Evolutionary conservation across 2,888 invertebrate genomes (phyloP), one percentile per base, ranked within the genome.

Genomic region (Hypercompe scribonia): DNA sequence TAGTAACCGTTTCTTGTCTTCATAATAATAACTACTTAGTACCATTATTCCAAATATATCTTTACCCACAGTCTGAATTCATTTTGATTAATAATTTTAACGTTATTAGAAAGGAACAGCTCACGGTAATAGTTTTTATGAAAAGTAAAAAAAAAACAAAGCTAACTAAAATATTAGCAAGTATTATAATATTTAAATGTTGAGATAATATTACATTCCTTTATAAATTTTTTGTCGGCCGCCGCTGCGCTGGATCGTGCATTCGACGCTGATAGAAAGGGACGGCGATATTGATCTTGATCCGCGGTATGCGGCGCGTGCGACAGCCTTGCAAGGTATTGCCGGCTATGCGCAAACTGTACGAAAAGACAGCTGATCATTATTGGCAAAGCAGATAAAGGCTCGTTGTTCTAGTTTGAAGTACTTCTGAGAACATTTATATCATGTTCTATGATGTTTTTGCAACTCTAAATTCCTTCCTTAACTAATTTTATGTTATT

Each of bases 311-410:
- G 90, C 85, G 85, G 85, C 76, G 79, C 78, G 84, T 84, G 84
- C 81, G 77, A 83, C 86, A 87, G 83, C 90, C 90, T 90, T 90
- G 89, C 87, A 89, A 89, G 88, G 88, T 74, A 82, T 74, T 77
- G 75, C 80, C 58, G 74, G 73, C 77, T 74, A 76, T 70, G 50
- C 65, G 66, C 72, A 69, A 74, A 72, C 68, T 67, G 34, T 74
- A 72, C 69, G 74, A 65, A 73, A 72, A 78, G 82, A 84, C 86
- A 86, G 85, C 86, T 86, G 86, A 83, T 72, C 8, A 36, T 36
- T 70, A 68, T 64, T 63, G 71, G 63, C 74, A 65, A 54, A 66
- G 34, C 71, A 82, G 74, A 66, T 31, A 76, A 73, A 71, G n/a
- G 15, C 28, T 58, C 74, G 69, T 54, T 28, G 54, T 33, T 54